These are phyloP conservation scores for Heliconius charithonia DNA, from an alignment of 2,888 invertebrate genomes.

Conservation along the genomic window DNA sequence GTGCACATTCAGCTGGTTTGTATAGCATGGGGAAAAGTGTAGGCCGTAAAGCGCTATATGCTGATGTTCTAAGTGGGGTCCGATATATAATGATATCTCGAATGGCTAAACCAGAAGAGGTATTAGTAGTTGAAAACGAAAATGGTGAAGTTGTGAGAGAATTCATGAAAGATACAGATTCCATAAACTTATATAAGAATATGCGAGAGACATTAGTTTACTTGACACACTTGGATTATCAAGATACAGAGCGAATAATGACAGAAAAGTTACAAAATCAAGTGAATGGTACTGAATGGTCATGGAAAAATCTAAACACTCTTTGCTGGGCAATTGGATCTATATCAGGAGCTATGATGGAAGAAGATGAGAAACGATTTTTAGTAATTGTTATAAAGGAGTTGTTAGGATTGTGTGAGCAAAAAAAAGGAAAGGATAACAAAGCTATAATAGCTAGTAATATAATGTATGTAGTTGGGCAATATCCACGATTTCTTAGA, in stretches of 20 bases:
- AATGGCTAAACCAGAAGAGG: constrained; percentile 99
- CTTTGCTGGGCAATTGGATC: constrained; percentile 99
- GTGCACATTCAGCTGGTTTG: constrained; percentile 78
- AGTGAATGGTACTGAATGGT: constrained; percentile 99
- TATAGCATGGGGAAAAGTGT: constrained; percentile 73
- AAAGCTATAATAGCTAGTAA: constrained; percentile 99
- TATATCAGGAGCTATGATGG: constrained; percentile 99
- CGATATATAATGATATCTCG: constrained; percentile 99
- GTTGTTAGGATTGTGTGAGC: constrained; percentile 97
- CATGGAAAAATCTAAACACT: constrained; percentile 99
- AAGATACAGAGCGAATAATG: constrained; percentile 99
- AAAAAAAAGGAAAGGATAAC: constrained; percentile 99
- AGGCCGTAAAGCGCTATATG: constrained; percentile 89
- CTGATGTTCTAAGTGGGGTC: constrained; percentile 92
- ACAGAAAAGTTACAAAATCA: constrained; percentile 99
- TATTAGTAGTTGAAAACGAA: constrained; percentile 99
- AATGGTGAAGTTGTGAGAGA: constrained; percentile 99
- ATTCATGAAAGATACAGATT: constrained; percentile 99
- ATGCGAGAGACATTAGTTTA: constrained; percentile 99
- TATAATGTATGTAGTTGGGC: constrained; percentile 99
- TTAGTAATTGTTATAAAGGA: constrained; percentile 99
- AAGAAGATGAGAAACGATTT: constrained; percentile 99
- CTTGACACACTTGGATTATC: constrained; percentile 98
- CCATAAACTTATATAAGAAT: constrained; percentile 99
- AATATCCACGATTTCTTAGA: constrained; percentile 98